Evolutionary conservation across 2,888 invertebrate species (phyloP), one percentile per base, ranked within the genome.

Genomic region (Ornithoptera alexandrae): DNA sequence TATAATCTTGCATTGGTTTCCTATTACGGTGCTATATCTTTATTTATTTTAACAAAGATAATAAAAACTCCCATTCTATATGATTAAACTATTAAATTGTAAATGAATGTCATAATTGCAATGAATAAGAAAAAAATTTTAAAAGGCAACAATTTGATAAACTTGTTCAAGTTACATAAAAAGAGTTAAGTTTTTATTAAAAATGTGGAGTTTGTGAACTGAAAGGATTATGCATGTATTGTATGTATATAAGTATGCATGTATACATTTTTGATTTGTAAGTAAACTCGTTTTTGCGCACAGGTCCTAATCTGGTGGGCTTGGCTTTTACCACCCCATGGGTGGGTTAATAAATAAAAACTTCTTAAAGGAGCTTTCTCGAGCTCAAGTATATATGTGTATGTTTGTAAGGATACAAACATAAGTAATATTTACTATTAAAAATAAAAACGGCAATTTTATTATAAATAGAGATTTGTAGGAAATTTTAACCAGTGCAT

Each of bases 11-110:
- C 67, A 60, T 67, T 69, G 4, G 62, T 62, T 70, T 66, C 58
- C 70, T 69, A 17, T 42, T 56, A 66, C 1, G 64, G 64, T 70
- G 70, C 66, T 70, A 70, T 62, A 50, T 6, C 12, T 60, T 36
- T 59, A 20, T 46, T 42, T 59, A 39, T 36, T n/a, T 53, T 6
- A 53, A 53, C 5, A 53, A 53, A 53, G 53, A 8, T 53, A 50
- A 18, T 53, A 6, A 53, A 53, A n/a, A 53, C 18, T 53, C 53
- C 15, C 5, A n/a, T 5, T 53, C 18, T 50, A 15, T 50, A 17
- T 50, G 3, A 53, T 6, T n/a, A n/a, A n/a, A 4, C n/a, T 53
- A 53, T 5, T n/a, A 53, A 53, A n/a, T 53, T n/a, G 2, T 18
- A 12, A n/a, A n/a, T 53, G 53, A 18, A 53, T 53, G 18, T 53